phyloP scores from a whole-genome alignment of 2,888 invertebrate species.

The Unio delphinus region DNA sequence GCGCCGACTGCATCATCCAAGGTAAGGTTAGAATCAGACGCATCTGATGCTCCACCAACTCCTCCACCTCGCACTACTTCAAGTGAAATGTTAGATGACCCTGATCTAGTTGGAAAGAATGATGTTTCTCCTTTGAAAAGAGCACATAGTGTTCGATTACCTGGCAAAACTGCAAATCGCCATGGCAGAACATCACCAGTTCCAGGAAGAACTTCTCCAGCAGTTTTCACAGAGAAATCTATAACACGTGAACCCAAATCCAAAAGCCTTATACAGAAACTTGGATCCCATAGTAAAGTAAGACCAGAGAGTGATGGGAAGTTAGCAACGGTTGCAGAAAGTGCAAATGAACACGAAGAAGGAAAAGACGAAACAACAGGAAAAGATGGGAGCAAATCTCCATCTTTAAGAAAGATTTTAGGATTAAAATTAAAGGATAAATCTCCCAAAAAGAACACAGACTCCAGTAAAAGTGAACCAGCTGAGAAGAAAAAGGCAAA shows the following conservation, averaged over 20 bases:
- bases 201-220: background rate
- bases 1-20: conserved; percentile 55
- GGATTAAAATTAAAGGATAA: conserved; percentile 52
- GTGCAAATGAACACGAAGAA: conserved; percentile 11
- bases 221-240: conserved; percentile 6
- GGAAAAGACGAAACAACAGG: conserved; percentile 23
- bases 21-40: conserved; percentile 30
- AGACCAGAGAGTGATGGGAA: conserved; percentile 25
- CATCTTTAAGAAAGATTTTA: conserved; percentile 52
- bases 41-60: conserved; percentile 30
- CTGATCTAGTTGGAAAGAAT: conserved; percentile 16
- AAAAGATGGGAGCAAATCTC: conserved; percentile 44
- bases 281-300: conserved; percentile 29
- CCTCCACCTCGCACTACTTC: conserved; percentile 35
- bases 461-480: conserved; percentile 32
- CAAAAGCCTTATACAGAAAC: conserved; percentile 33
- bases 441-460: conserved; percentile 37
- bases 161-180: conserved; percentile 28
- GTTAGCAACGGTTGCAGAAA: conserved; percentile 32
- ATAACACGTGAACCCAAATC: conserved; percentile 26
- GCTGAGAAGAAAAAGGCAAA: conserved; percentile 27
- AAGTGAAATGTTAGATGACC: conserved; percentile 25
- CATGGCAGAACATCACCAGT: conserved; percentile 11
- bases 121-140: conserved; percentile 45
- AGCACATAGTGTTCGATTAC: conserved; percentile 44